phyloP scores from a whole-genome alignment of 2,113 vertebrate genomes.

The Caranx ignobilis region DNA sequence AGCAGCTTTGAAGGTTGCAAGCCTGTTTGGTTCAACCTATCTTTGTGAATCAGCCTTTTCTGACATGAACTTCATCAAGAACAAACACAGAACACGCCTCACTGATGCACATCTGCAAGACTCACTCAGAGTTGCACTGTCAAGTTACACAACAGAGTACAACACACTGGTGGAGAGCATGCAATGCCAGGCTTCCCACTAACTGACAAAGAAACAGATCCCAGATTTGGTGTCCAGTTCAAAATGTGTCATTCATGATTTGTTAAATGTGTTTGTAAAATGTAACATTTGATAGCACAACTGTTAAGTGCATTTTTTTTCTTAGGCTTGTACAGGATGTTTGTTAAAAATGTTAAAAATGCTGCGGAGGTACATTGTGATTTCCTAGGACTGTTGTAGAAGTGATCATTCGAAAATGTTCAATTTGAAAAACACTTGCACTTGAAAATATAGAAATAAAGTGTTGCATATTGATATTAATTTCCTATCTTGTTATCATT shows the following conservation, averaged over 20 bases:
- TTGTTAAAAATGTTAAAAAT: too few species aligned
- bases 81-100: conserved; percentile 51
- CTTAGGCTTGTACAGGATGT: too few species aligned
- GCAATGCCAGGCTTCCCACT: conserved; percentile 51
- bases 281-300: too few species aligned
- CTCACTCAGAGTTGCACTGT: conserved; percentile 55
- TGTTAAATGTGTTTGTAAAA: conserved; percentile 11
- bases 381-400: conserved; percentile 10
- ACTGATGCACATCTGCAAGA: too few species aligned
- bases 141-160: conserved; percentile 52
- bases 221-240: not conserved
- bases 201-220: too few species aligned
- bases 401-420: not conserved
- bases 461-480: not conserved
- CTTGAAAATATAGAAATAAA: conserved; percentile 1
- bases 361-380: too few species aligned
- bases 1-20: too few species aligned
- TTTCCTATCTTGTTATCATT: not conserved
- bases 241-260: conserved; percentile 1
- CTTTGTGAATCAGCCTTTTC: conserved; percentile 54
- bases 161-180: conserved; percentile 50
- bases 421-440: not conserved
- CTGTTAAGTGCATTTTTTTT: too few species aligned
- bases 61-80: conserved; percentile 60
- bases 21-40: too few species aligned